These are phyloP conservation scores for Ctenomys sociabilis DNA, from an alignment of 2,113 vertebrate species.

Conservation along the genomic window DNA sequence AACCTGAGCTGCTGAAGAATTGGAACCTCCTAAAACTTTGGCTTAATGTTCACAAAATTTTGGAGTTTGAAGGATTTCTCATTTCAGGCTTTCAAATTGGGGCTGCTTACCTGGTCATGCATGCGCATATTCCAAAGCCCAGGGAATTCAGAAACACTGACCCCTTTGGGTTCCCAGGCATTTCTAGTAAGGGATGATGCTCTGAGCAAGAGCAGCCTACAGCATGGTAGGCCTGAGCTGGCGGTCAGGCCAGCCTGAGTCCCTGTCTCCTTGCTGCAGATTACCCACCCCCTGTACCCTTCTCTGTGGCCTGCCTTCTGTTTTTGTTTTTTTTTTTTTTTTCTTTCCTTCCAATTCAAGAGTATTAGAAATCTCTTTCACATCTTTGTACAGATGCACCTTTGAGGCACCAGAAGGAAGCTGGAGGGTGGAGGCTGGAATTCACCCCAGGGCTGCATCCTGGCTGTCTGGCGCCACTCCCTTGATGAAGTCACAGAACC, in stretches of 20 bases:
- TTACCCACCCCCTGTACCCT: not conserved
- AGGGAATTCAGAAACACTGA: not conserved
- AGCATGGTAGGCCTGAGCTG: not conserved
- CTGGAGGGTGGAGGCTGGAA: not conserved
- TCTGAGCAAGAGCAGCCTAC: not conserved
- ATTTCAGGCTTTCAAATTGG: not conserved
- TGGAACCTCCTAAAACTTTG: not conserved
- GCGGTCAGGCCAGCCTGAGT: not conserved
- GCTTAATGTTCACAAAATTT: not conserved
- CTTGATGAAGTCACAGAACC: not conserved
- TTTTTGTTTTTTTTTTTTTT: not conserved
- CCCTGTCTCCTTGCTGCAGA: fast-evolving
- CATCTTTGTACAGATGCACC: not conserved
- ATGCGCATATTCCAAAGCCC: not conserved
- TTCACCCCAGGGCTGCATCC: not conserved
- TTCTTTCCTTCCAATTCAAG: not conserved
- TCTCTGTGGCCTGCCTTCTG: not conserved
- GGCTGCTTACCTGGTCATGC: not conserved
- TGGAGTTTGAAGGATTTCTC: not conserved
- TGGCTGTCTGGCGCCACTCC: not conserved
- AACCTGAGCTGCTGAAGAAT: not conserved
- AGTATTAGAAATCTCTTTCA: not conserved
- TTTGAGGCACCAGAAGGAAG: not conserved
- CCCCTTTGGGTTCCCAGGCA: not conserved
- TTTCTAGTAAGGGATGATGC: not conserved